Evolutionary conservation across 2,113 vertebrate species (phyloP).

Genomic region (Narcine bancroftii): DNA sequence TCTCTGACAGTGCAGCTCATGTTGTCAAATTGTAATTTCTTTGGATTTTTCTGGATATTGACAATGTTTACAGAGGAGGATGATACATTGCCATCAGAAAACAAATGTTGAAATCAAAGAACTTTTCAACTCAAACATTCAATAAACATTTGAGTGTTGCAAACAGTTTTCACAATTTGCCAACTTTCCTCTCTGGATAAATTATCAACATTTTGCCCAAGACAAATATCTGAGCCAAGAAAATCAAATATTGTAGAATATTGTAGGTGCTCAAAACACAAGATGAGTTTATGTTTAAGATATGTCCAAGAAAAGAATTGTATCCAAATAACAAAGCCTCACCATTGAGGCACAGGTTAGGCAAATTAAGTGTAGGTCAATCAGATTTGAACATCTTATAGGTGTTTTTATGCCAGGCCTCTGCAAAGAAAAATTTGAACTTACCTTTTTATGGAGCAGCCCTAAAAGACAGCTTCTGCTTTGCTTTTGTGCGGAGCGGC

Average conservation of each 20-base stretch:
- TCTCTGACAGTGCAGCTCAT: background rate
- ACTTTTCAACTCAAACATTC: background rate
- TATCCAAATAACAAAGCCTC: background rate
- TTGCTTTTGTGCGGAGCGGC: too few relatives aligned
- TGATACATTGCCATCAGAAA: background rate
- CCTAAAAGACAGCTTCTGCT: too few relatives aligned
- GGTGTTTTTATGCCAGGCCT: too few relatives aligned
- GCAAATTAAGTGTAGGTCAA: background rate
- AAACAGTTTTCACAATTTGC: background rate
- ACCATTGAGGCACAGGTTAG: background rate
- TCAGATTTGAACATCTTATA: background rate
- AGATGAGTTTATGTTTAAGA: too few relatives aligned
- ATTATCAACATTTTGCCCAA: background rate
- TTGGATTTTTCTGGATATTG: background rate
- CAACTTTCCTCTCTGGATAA: background rate
- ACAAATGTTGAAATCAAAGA: background rate
- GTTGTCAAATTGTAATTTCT: background rate
- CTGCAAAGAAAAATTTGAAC: too few relatives aligned
- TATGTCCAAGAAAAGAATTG: background rate
- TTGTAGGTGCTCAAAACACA: too few relatives aligned
- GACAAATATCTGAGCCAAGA: background rate
- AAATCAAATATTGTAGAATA: background rate
- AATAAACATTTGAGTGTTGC: background rate
- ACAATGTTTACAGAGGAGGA: background rate
- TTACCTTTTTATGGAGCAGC: too few relatives aligned